Conservation (phyloP, 1,140 invertebrate genomes). For the Epicauta chinensis region DNA sequence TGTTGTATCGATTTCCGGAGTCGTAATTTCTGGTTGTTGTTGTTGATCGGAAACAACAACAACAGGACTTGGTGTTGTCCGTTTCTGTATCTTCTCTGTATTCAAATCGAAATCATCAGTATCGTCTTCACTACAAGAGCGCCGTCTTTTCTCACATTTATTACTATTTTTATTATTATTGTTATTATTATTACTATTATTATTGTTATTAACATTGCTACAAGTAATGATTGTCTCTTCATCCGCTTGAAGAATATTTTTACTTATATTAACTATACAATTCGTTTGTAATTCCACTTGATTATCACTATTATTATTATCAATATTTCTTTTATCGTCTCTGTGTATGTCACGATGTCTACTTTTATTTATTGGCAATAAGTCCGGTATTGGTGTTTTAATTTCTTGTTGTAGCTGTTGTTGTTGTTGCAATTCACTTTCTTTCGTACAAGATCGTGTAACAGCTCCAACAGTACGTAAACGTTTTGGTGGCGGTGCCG, state of each 20-base stretch:
- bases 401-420: conserved; percentile 20
- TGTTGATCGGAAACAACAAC: no score
- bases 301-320: conserved; percentile 22
- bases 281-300: conserved; percentile 34
- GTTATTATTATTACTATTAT: conserved; percentile 8
- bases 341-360: conserved; percentile 1
- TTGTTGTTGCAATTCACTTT: conserved; percentile 17
- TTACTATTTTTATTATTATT: background rate
- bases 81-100: background rate
- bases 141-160: conserved; percentile 32
- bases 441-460: conserved; percentile 50
- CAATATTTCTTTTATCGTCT: conserved; percentile 10
- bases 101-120: conserved; percentile 17
- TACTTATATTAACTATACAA: conserved; percentile 42
- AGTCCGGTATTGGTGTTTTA: conserved; percentile 38
- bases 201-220: conserved; percentile 25
- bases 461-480: conserved; percentile 56
- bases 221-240: conserved; percentile 42
- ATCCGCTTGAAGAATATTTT: conserved; percentile 37
- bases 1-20: background rate
- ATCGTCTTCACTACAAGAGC: conserved; percentile 28
- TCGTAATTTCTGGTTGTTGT: conserved; percentile 19
- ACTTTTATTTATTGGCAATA: conserved; percentile 37
- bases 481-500: conserved; percentile 45
- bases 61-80: no score